phyloP scores from a whole-genome alignment of 30 jellyfish, hydroid and myxozoan genomes.

The Chrysaora quinquecirrha region DNA sequence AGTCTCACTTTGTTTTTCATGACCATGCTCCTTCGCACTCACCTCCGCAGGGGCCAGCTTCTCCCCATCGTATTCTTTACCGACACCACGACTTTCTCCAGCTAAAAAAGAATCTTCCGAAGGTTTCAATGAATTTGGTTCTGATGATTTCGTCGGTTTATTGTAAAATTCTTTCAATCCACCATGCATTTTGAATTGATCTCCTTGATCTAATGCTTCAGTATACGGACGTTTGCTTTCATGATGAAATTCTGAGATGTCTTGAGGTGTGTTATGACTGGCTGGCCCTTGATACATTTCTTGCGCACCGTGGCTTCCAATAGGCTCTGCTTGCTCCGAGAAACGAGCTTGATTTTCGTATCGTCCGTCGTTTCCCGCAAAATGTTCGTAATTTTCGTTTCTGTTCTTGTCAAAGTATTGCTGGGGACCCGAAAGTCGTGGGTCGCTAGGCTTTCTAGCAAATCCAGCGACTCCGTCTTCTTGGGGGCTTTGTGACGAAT shows the following conservation, averaged over 20 bases:
- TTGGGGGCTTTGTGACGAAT: neutral
- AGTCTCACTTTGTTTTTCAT: neutral
- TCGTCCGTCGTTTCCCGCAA: neutral
- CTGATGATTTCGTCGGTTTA: neutral
- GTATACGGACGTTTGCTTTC: neutral
- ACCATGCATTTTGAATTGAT: neutral
- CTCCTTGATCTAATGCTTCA: neutral
- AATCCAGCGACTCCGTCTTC: neutral
- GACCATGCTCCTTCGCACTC: slow-evolving; percentile 1
- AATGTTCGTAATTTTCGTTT: neutral
- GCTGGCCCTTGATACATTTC: neutral
- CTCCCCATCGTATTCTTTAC: slow-evolving; percentile 63
- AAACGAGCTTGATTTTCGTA: neutral
- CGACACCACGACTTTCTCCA: slow-evolving; percentile 54
- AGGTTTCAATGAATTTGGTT: neutral
- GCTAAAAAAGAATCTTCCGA: slow-evolving; percentile 2
- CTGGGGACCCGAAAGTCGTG: neutral
- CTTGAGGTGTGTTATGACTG: neutral
- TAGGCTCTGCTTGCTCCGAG: neutral
- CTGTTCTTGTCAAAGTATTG: neutral
- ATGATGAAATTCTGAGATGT: neutral
- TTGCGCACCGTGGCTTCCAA: neutral
- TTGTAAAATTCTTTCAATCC: slow-evolving; percentile 3
- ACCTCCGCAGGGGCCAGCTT: slow-evolving; percentile 46
- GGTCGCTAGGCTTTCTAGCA: neutral